phyloP scores from a whole-genome alignment of 2,888 invertebrate species.

The Pandemis cinnamomeana region DNA sequence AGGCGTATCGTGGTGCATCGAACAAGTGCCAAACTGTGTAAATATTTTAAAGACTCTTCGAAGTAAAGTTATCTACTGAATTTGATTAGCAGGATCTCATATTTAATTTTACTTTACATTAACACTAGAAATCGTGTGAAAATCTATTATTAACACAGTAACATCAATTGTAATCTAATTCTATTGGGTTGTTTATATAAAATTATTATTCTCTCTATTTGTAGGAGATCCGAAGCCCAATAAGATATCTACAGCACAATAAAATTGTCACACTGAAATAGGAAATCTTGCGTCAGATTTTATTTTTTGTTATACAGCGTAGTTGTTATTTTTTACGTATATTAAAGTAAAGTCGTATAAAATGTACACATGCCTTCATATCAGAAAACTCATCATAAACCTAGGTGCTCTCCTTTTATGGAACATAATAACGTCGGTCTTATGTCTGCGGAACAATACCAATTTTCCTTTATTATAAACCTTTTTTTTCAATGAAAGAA shows the following conservation, averaged over 20 bases:
- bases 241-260: no score
- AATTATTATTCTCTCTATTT: no score
- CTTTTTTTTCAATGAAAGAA: background rate
- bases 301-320: background rate
- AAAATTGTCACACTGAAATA: background rate
- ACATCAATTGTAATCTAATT: no score
- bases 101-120: no score
- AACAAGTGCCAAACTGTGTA: background rate
- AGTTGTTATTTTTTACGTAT: slow-evolving; percentile 19
- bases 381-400: slow-evolving; percentile 39
- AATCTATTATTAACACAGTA: no score
- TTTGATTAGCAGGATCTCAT: no score
- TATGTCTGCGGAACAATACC: slow-evolving; percentile 26
- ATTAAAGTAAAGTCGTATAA: slow-evolving; percentile 31
- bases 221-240: no score
- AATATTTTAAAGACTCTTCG: background rate
- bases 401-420: slow-evolving; percentile 38
- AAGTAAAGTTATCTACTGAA: no score
- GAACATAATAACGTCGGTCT: slow-evolving; percentile 23
- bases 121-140: no score
- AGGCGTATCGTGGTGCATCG: slow-evolving; percentile 36
- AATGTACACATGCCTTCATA: slow-evolving; percentile 18
- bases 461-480: slow-evolving; percentile 23
- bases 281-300: background rate
- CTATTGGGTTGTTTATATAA: no score